Evolutionary conservation across 2,888 invertebrate genomes (phyloP).

Genomic region (Pachymerium ferrugineum): DNA sequence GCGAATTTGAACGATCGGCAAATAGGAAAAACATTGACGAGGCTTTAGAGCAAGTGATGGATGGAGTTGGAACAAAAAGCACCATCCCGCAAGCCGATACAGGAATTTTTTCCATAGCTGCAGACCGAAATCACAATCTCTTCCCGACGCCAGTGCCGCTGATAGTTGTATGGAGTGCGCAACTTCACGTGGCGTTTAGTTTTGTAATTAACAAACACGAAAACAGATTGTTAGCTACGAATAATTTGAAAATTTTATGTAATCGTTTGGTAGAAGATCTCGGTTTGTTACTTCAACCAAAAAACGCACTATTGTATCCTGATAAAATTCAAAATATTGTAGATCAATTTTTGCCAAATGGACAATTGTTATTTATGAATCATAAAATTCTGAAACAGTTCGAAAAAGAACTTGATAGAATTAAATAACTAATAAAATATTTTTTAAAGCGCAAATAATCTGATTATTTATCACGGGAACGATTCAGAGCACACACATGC

Average conservation of each 20-base stretch:
- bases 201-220: constrained; percentile 27
- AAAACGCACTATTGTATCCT: constrained; percentile 23
- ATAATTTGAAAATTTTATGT: background rate
- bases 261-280: constrained; percentile 10
- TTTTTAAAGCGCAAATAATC: too few relatives aligned
- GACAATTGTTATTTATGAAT: constrained; percentile 34
- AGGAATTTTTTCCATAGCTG: constrained; percentile 10
- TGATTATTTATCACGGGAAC: too few relatives aligned
- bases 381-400: constrained; percentile 10
- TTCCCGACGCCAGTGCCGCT: background rate
- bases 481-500: too few relatives aligned
- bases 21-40: background rate
- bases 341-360: constrained; percentile 28
- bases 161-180: constrained; percentile 30
- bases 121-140: background rate
- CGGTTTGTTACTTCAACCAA: background rate
- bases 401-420: constrained; percentile 29
- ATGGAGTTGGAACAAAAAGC: background rate
- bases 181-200: background rate
- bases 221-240: constrained; percentile 31
- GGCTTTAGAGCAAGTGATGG: background rate
- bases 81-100: background rate
- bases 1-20: constrained; percentile 7
- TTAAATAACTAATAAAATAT: background rate
- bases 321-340: constrained; percentile 23